Percentiles rank a stretch among this genome's conserved stretches.
These are phyloP conservation scores for Galago senegalensis DNA, from an alignment of 2,797 vertebrate species.

Conservation along the genomic window DNA sequence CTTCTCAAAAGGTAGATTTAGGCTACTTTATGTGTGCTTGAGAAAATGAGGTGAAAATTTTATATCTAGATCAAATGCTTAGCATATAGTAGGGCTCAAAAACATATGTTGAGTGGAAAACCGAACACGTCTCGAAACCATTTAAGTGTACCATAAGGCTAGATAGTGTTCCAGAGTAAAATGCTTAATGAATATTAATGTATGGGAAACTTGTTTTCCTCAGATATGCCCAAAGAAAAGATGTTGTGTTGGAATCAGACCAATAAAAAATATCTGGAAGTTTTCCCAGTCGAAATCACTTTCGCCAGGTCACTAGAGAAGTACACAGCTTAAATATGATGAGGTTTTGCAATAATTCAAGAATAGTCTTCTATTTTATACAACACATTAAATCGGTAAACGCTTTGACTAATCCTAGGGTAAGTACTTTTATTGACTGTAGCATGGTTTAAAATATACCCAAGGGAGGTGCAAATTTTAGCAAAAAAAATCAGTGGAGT, in stretches of 20 bases:
- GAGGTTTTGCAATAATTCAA: conserved; percentile 55
- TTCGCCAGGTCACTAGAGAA: conserved; percentile 22
- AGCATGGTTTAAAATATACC: conserved; percentile 51
- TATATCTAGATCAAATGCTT: background rate
- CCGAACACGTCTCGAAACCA: background rate
- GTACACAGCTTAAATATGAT: background rate
- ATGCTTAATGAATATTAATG: background rate
- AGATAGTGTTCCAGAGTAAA: conserved; percentile 8
- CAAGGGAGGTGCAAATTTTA: conserved; percentile 31
- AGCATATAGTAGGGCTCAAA: background rate
- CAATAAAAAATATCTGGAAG: conserved; percentile 39
- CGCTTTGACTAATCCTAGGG: conserved; percentile 65
- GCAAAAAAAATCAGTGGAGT: background rate
- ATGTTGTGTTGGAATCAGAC: background rate
- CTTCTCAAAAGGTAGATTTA: background rate
- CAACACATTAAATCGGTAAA: conserved; percentile 71
- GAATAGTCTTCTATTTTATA: conserved; percentile 52
- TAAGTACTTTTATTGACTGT: conserved; percentile 66
- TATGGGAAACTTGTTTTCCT: background rate
- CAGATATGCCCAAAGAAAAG: conserved; percentile 49
- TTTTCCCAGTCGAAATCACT: background rate
- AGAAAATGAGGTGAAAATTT: no score
- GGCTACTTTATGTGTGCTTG: background rate
- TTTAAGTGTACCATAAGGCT: background rate
- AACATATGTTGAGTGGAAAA: background rate